A percentile compares a stretch with the other conserved stretches of the same genome.
Conservation (phyloP, 2,797 vertebrate species). For the Rhincodon typus region DNA sequence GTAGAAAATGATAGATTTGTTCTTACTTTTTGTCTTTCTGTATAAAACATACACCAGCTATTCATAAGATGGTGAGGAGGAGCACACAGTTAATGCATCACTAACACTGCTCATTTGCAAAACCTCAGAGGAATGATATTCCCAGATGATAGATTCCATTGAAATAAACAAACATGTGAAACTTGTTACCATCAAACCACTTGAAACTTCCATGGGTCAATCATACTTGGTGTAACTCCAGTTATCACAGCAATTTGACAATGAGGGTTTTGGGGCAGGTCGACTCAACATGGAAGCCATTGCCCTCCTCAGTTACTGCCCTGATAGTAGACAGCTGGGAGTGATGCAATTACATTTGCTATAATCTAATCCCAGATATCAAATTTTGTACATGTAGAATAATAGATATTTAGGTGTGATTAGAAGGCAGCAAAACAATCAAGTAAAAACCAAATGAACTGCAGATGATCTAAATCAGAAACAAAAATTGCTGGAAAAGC, state of each 20-base stretch:
- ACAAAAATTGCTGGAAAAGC: no score
- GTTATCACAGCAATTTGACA: no score
- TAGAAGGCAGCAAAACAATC: background rate
- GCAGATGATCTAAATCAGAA: no score
- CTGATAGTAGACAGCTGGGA: background rate
- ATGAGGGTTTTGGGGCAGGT: background rate
- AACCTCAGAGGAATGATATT: background rate
- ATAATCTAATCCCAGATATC: background rate
- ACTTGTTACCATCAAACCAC: background rate
- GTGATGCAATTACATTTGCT: background rate
- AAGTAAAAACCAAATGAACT: background rate
- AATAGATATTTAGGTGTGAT: background rate
- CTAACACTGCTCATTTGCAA: background rate
- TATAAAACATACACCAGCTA: background rate
- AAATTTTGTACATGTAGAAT: background rate
- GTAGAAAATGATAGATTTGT: background rate
- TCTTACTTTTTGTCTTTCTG: background rate
- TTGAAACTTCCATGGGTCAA: background rate
- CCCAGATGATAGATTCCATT: background rate
- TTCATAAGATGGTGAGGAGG: background rate
- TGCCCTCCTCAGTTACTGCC: background rate
- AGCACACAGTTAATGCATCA: no score
- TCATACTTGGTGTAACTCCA: background rate
- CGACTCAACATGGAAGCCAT: background rate
- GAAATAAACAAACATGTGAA: constrained; percentile 14